A percentile compares a stretch with the other conserved stretches of the same genome.
Conservation (phyloP, 1,140 invertebrate species). For the Lordiphosa stackelbergi region DNA sequence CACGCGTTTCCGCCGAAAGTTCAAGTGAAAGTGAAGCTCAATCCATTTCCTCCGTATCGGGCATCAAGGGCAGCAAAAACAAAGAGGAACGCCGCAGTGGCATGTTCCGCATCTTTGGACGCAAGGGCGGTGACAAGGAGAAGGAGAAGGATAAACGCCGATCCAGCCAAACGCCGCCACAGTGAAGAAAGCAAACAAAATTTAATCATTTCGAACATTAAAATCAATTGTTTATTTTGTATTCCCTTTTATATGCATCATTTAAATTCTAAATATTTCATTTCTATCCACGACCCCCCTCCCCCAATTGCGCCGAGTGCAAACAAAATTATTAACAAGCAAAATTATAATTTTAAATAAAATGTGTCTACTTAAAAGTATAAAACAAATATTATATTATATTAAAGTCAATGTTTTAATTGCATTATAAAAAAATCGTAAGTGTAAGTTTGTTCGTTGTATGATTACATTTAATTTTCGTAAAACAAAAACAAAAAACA, state of each 20-base stretch:
- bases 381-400: slow-evolving; percentile 59
- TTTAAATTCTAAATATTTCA: slow-evolving; percentile 54
- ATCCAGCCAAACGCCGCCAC: slow-evolving; percentile 69
- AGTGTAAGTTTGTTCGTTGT: slow-evolving; percentile 73
- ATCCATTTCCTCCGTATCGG: slow-evolving; percentile 74
- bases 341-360: slow-evolving; percentile 27
- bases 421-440: slow-evolving; percentile 59
- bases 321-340: slow-evolving; percentile 24
- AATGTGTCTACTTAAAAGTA: slow-evolving; percentile 48
- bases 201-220: slow-evolving; percentile 28
- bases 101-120: slow-evolving; percentile 75
- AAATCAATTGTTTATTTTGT: slow-evolving; percentile 56
- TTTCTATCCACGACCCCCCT: slow-evolving; percentile 28
- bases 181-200: slow-evolving; percentile 31
- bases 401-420: slow-evolving; percentile 73
- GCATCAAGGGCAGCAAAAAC: slow-evolving; percentile 71
- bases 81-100: slow-evolving; percentile 76
- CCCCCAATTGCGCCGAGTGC: slow-evolving; percentile 23
- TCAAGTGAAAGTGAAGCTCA: slow-evolving; percentile 77
- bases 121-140: slow-evolving; percentile 74
- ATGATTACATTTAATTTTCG: slow-evolving; percentile 71
- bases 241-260: slow-evolving; percentile 52
- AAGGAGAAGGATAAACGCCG: slow-evolving; percentile 73
- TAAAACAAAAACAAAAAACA: slow-evolving; percentile 53
- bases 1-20: slow-evolving; percentile 72